A percentile compares a stretch with the other conserved stretches of the same genome.
Conservation (phyloP, 2,113 vertebrate species). For the Zosterops japonicus region DNA sequence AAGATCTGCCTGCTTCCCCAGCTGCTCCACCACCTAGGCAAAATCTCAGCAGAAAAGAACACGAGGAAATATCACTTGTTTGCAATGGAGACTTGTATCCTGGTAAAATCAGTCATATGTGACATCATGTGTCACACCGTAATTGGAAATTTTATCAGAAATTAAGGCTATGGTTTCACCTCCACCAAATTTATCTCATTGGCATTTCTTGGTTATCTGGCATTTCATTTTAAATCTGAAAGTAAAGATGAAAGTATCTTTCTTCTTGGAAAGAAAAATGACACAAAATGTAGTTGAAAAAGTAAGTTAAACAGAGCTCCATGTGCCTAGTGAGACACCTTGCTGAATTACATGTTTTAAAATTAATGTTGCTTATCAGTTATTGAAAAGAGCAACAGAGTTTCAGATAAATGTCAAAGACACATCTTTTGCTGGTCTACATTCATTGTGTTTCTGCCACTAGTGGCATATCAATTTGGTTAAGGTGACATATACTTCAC, state of each 20-base stretch:
- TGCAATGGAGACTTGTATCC: not conserved
- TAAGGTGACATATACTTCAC: not conserved
- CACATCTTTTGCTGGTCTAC: not conserved
- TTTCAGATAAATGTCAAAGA: not conserved
- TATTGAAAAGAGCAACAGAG: not conserved
- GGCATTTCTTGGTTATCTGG: not conserved
- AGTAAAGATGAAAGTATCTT: not conserved
- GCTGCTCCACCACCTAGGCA: not conserved
- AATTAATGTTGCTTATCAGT: not conserved
- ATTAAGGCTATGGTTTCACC: not conserved
- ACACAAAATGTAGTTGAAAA: not conserved
- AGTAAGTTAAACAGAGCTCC: not conserved
- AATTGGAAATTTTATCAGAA: not conserved
- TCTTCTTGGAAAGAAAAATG: not conserved
- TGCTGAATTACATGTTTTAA: not conserved
- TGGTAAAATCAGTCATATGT: not conserved
- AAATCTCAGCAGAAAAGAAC: not conserved
- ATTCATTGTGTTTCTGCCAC: not conserved
- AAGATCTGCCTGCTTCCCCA: not conserved
- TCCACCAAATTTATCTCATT: not conserved
- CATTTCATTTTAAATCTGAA: not conserved
- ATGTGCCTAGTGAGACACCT: not conserved
- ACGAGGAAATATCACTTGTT: not conserved
- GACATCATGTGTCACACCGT: not conserved
- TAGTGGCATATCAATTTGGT: not conserved